These are phyloP conservation scores for Cyclina sinensis DNA, from an alignment of 1,140 invertebrate genomes.

Conservation along the genomic window DNA sequence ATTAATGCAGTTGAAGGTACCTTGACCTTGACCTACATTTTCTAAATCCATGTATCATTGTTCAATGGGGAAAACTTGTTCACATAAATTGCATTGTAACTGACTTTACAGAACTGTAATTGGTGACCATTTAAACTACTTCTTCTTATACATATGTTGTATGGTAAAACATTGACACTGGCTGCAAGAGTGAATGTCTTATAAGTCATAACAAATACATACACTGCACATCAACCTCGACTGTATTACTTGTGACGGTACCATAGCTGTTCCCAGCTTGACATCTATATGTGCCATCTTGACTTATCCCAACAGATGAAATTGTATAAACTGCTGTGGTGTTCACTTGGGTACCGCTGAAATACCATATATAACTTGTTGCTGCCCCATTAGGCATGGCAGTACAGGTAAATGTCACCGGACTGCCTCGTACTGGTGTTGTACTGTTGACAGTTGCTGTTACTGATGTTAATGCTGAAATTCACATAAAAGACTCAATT, in stretches of 20 bases:
- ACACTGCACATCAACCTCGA: slow-evolving; percentile 24
- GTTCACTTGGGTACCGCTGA: neutral
- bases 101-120: too few species aligned
- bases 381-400: slow-evolving; percentile 26
- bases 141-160: too few species aligned
- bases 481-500: too few species aligned
- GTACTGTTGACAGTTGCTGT: neutral
- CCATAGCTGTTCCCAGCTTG: neutral
- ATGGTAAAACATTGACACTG: too few species aligned
- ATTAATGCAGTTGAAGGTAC: too few species aligned
- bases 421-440: neutral
- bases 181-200: too few species aligned
- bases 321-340: neutral
- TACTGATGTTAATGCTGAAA: slow-evolving; percentile 21
- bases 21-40: too few species aligned
- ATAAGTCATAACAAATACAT: neutral
- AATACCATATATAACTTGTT: neutral
- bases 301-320: neutral
- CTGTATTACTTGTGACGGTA: neutral
- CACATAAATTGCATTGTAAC: neutral
- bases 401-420: slow-evolving; percentile 47
- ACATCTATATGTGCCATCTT: slow-evolving; percentile 26
- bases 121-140: too few species aligned
- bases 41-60: too few species aligned
- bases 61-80: too few species aligned